Evolutionary conservation across 2,113 vertebrate genomes (phyloP), one percentile per base, ranked within the genome.

Genomic region (Paradoxurus hermaphroditus): DNA sequence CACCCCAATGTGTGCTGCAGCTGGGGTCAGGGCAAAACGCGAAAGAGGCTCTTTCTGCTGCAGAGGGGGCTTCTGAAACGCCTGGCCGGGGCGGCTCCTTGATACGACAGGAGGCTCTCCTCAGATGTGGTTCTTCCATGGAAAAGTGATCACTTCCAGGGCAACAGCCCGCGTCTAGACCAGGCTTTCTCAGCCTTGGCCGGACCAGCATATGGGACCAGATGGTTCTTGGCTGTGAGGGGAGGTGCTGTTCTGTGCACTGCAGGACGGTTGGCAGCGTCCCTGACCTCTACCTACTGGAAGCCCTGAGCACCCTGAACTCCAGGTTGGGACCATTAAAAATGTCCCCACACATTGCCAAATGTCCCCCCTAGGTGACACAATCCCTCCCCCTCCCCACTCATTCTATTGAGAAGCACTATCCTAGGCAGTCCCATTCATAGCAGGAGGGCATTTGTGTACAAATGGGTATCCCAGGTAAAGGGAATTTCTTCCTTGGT

Each of bases 331-430:
- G 70, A 87, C 70, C 84, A 78, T 27, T 31, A 82, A 36, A 44
- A 81, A 36, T 70, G 19, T 65, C n/a, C 77, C 46, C 4, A 56
- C 85, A 46, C 82, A 77, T 49, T 41, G 67, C 21, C 65, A 81
- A 59, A 21, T 14, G 51, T 91, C 23, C 25, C 51, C 49, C 51
- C 49, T 31, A 18, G 7, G 9, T 46, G 87, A 19, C 88, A 82
- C 41, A 65, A 75, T 67, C 73, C 34, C n/a, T 25, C 44, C 7
- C 12, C 34, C 68, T 65, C 36, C 15, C 59, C 27, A 41, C 34
- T 59, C 4, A 59, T 4, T 7, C 39, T 0, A 0, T 0, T 18
- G 65, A 77, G 29, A 83, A 36, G 1, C 9, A 21, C 18, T 49
- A 29, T 31, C 1, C 12, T 6, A 21, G 85, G 63, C 5, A 7